Evolutionary conservation across 2,797 vertebrate genomes (phyloP).

Genomic region (Sebastes diploproa): DNA sequence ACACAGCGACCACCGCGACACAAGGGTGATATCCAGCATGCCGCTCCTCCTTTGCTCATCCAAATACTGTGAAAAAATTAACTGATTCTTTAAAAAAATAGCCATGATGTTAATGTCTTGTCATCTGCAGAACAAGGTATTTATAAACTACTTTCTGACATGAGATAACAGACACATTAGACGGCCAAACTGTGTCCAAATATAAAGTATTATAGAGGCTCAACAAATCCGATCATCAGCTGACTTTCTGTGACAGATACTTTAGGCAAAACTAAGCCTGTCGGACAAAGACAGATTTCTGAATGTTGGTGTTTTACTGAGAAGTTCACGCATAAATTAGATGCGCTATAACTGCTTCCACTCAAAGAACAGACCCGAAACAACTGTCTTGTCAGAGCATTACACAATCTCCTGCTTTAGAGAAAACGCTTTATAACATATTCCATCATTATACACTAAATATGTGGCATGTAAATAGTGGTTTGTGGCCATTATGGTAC

Average conservation of each 20-base stretch:
- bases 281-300: background rate
- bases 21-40: constrained; percentile 6
- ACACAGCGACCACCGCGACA: constrained; percentile 6
- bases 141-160: constrained; percentile 2
- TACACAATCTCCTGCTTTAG: background rate
- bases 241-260: background rate
- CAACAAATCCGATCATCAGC: background rate
- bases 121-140: background rate
- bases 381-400: background rate
- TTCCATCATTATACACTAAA: background rate
- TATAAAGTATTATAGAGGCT: background rate
- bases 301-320: background rate
- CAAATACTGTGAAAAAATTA: background rate
- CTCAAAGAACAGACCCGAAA: background rate
- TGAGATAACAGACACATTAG: background rate
- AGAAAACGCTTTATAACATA: background rate
- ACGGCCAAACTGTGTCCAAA: background rate
- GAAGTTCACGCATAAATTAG: constrained; percentile 9
- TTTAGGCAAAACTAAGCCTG: background rate
- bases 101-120: background rate
- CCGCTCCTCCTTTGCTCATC: constrained; percentile 2
- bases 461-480: background rate
- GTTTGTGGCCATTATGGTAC: background rate
- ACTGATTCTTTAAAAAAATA: background rate
- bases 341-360: background rate